These are phyloP conservation scores for Synergus japonicus DNA, from an alignment of 2,888 invertebrate species.

Conservation along the genomic window DNA sequence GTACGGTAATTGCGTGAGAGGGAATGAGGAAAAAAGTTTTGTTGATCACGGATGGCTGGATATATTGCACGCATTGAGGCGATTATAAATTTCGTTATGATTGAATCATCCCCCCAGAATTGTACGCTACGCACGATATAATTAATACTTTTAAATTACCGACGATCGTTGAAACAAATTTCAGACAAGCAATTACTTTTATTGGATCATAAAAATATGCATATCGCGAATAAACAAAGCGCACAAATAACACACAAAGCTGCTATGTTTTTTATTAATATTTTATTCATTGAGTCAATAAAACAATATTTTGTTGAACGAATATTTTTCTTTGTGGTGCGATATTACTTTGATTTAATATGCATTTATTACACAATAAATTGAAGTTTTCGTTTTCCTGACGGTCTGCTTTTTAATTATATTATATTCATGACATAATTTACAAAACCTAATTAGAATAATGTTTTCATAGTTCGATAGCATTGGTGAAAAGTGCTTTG, in stretches of 20 bases:
- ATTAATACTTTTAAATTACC: slow-evolving; percentile 1
- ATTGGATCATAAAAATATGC: neutral
- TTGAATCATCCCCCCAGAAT: slow-evolving; percentile 17
- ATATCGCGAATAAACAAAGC: neutral
- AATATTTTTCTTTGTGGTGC: no score
- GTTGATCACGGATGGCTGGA: neutral
- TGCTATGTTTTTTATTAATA: neutral
- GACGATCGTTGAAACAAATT: neutral
- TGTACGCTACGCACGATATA: neutral
- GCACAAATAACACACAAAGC: neutral
- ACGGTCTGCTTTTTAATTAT: neutral
- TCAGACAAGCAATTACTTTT: neutral
- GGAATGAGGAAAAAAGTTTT: neutral
- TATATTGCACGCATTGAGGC: slow-evolving; percentile 5
- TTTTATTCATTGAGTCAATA: no score
- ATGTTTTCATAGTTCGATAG: neutral
- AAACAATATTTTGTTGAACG: no score
- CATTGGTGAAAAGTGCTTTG: neutral
- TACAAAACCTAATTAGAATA: neutral
- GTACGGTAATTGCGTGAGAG: neutral
- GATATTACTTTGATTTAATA: no score
- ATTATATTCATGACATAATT: neutral
- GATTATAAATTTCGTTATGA: slow-evolving; percentile 46
- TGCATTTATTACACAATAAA: no score
- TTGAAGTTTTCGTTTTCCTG: no score